Percentiles rank a stretch among this genome's conserved stretches.
Evolutionary conservation across 1,140 invertebrate species (phyloP).

Genomic region (Dysdera silvatica): DNA sequence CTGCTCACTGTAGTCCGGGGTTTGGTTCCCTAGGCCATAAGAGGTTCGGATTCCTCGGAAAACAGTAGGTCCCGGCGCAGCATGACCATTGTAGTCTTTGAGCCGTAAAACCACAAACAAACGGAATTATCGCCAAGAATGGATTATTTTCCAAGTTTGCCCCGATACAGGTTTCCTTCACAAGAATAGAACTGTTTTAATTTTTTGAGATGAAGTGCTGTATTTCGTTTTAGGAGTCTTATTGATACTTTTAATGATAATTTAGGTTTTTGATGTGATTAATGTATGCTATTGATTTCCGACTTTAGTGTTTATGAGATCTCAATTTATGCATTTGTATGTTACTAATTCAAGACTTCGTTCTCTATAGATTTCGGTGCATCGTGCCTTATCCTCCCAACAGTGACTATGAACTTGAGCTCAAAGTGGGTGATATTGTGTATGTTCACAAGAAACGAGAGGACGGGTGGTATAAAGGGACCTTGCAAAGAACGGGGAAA

Average conservation of each 20-base stretch:
- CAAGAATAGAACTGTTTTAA: not conserved
- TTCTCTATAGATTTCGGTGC: conserved; percentile 63
- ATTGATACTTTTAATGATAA: not conserved
- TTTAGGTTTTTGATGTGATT: not conserved
- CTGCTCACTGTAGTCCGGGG: too few species aligned
- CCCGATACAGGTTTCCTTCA: too few species aligned
- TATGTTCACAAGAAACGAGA: conserved; percentile 85
- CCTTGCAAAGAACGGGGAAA: conserved; percentile 74
- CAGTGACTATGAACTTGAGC: conserved; percentile 80
- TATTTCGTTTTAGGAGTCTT: too few species aligned
- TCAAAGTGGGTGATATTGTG: conserved; percentile 82
- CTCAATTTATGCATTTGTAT: not conserved
- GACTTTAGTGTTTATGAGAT: not conserved
- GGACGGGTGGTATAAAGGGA: conserved; percentile 93
- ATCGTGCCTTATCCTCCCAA: conserved; percentile 91
- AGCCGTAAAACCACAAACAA: too few species aligned
- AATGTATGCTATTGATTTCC: too few species aligned
- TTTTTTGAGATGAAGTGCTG: too few species aligned
- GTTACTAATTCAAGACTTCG: conserved; percentile 7
- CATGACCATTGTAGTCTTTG: too few species aligned
- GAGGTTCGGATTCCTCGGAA: too few species aligned
- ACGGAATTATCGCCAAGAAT: too few species aligned
- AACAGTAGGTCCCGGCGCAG: too few species aligned
- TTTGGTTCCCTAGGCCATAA: too few species aligned
- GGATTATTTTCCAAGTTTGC: too few species aligned